Percentiles rank a stretch among this genome's conserved stretches.
These are phyloP conservation scores for Endomychus coccineus DNA, from an alignment of 2,888 invertebrate species.

Conservation along the genomic window DNA sequence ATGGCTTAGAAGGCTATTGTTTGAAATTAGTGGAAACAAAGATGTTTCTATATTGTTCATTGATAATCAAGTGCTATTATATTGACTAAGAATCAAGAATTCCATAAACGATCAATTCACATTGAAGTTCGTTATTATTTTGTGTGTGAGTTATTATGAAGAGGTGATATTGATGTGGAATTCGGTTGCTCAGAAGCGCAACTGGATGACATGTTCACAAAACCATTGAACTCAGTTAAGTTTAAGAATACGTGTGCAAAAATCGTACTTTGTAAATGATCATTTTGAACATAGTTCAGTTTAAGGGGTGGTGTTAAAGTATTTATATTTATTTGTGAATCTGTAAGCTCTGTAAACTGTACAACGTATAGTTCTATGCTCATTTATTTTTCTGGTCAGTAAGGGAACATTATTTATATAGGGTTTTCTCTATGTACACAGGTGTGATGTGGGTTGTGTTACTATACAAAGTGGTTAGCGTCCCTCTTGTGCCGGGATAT, in stretches of 20 bases:
- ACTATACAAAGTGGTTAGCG: too few species aligned
- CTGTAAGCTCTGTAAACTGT: too few species aligned
- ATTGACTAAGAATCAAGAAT: conserved; percentile 23
- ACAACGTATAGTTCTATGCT: too few species aligned
- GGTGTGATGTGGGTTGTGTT: too few species aligned
- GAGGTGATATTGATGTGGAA: conserved; percentile 21
- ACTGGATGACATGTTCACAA: conserved; percentile 10
- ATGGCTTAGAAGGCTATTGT: conserved; percentile 16
- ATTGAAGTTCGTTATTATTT: conserved; percentile 20
- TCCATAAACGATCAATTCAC: conserved; percentile 21
- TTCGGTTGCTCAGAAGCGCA: conserved; percentile 11
- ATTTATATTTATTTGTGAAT: too few species aligned
- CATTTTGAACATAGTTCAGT: conserved; percentile 2
- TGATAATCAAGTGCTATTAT: conserved; percentile 23
- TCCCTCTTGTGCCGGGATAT: too few species aligned
- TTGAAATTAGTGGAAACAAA: conserved; percentile 12
- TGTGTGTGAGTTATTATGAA: conserved; percentile 22
- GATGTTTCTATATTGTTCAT: conserved; percentile 12
- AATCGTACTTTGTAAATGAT: conserved; percentile 4
- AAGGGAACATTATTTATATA: too few species aligned
- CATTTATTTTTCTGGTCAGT: too few species aligned
- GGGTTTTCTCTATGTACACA: too few species aligned
- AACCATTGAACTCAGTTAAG: conserved; percentile 4
- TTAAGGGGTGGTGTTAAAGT: conserved; percentile 9
- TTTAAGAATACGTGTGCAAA: conserved; percentile 6